A percentile compares a stretch with the other conserved stretches of the same genome.
Evolutionary conservation across 2,888 invertebrate genomes (phyloP).

Genomic region (Euproctis similis): DNA sequence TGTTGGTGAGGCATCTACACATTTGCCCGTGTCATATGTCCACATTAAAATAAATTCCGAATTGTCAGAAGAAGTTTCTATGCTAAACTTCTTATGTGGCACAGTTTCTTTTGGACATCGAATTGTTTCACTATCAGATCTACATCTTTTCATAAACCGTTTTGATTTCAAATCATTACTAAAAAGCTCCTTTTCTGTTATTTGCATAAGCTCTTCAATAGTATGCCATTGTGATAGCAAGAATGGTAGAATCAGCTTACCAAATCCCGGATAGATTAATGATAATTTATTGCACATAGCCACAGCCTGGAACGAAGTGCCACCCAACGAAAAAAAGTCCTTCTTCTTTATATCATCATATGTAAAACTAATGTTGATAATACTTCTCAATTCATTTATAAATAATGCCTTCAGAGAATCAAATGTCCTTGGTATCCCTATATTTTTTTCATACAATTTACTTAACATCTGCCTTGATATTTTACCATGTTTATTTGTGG

Average conservation of each 20-base stretch:
- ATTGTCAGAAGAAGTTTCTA: conserved; percentile 6
- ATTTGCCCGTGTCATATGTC: conserved; percentile 82
- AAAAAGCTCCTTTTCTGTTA: conserved; percentile 39
- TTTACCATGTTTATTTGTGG: conserved; percentile 83
- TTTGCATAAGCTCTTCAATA: conserved; percentile 47
- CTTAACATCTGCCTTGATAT: conserved; percentile 66
- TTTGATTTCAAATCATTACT: conserved; percentile 27
- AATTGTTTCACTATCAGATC: conserved; percentile 15
- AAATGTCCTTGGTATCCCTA: conserved; percentile 25
- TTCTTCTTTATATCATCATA: conserved; percentile 51
- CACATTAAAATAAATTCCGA: conserved; percentile 64
- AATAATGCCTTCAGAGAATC: conserved; percentile 33
- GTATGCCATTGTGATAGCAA: conserved; percentile 65
- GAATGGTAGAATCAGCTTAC: conserved; percentile 69
- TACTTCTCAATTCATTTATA: conserved; percentile 39
- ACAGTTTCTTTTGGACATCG: background rate
- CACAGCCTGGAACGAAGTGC: conserved; percentile 82
- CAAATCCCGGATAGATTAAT: conserved; percentile 45
- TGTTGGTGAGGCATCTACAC: conserved; percentile 87
- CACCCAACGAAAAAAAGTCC: conserved; percentile 79
- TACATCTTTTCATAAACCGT: conserved; percentile 34
- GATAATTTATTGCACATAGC: conserved; percentile 78
- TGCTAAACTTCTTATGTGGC: conserved; percentile 1
- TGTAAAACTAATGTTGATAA: conserved; percentile 32
- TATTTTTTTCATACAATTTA: conserved; percentile 45